Conservation (phyloP, 2,113 vertebrate genomes). For the Pseudopipra pipra region DNA sequence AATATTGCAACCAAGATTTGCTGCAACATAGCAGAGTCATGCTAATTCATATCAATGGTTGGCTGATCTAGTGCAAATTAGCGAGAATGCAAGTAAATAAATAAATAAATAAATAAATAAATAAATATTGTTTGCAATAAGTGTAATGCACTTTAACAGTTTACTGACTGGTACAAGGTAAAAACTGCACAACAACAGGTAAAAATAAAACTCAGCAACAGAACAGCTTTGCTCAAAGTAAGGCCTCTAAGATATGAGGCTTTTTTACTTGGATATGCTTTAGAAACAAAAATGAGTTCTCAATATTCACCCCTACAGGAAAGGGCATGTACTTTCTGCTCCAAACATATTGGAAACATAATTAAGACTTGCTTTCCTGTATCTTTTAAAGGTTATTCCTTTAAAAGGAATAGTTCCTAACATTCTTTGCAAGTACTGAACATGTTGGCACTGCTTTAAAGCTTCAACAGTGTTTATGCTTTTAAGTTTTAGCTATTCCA, state of each 20-base stretch:
- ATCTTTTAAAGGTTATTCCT: constrained; percentile 16
- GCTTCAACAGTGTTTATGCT: background rate
- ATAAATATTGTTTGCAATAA: background rate
- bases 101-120: background rate
- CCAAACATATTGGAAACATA: background rate
- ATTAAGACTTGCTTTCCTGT: background rate
- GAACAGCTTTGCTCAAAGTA: background rate
- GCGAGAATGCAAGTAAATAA: constrained; percentile 16
- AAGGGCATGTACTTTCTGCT: background rate
- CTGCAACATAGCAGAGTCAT: constrained; percentile 56
- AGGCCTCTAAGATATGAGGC: background rate
- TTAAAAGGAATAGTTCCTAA: constrained; percentile 13
- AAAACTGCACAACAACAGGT: background rate
- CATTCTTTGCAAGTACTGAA: background rate
- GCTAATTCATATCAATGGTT: constrained; percentile 28
- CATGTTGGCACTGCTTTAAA: background rate
- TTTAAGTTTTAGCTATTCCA: background rate
- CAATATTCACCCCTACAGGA: background rate
- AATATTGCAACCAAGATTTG: constrained; percentile 56
- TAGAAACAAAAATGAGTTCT: background rate
- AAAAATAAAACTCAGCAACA: background rate
- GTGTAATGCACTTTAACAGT: background rate
- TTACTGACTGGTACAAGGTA: background rate
- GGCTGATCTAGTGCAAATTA: constrained; percentile 8
- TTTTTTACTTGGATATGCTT: background rate